Evolutionary conservation across 2,797 vertebrate species (phyloP).

Genomic region (Tamandua tetradactyla): DNA sequence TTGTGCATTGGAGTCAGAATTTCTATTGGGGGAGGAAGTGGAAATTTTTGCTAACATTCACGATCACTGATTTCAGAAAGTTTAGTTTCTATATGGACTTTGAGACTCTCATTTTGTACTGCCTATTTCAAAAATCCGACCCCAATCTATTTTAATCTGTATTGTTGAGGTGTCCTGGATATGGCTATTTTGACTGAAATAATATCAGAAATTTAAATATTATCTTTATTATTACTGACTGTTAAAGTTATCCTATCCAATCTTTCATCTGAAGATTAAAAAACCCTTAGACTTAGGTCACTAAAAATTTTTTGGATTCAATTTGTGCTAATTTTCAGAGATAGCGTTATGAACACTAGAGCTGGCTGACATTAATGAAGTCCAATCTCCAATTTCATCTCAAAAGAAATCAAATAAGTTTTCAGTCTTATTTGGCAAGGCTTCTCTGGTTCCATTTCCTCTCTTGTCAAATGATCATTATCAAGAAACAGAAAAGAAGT

Average conservation of each 20-base stretch:
- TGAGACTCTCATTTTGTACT: not conserved
- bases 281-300: not conserved
- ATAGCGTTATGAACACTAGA: not conserved
- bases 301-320: not conserved
- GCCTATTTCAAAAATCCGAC: not conserved
- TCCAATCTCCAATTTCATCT: not conserved
- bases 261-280: not conserved
- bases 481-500: conserved; percentile 63
- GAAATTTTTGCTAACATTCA: not conserved
- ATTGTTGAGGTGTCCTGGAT: not conserved
- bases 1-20: not conserved
- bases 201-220: not conserved
- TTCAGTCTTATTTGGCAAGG: conserved; percentile 60
- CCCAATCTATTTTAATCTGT: not conserved
- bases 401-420: conserved; percentile 33
- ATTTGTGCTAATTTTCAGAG: not conserved
- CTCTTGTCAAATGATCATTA: conserved; percentile 52
- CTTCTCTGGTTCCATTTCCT: conserved; percentile 57
- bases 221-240: not conserved
- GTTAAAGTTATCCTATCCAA: not conserved
- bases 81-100: not conserved
- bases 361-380: not conserved
- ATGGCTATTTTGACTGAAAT: not conserved
- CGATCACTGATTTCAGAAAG: not conserved
- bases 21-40: not conserved